A percentile compares a stretch with the other conserved stretches of the same genome.
Evolutionary conservation across 2,113 vertebrate species (phyloP).

Genomic region (Oostethus manadensis): DNA sequence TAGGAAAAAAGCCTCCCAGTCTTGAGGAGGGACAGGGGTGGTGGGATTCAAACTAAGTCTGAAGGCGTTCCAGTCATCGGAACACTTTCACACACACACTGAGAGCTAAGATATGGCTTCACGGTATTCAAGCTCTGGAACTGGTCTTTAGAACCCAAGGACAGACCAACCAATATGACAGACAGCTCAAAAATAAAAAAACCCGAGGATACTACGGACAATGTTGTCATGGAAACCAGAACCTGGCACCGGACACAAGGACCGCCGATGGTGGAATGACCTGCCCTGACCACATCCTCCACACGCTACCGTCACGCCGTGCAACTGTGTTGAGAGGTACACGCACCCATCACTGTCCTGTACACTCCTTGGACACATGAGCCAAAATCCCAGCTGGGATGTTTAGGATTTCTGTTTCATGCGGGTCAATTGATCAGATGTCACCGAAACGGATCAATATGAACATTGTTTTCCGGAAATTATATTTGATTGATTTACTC

Average conservation of each 20-base stretch:
- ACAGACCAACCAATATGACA: conserved; percentile 23
- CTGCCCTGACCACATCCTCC: conserved; percentile 51
- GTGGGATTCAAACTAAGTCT: conserved; percentile 61
- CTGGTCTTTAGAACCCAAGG: conserved; percentile 16
- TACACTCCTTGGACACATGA: background rate
- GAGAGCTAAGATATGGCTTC: conserved; percentile 31
- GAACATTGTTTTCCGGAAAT: background rate
- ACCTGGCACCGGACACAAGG: conserved; percentile 56
- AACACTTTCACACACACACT: conserved; percentile 35
- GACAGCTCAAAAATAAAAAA: conserved; percentile 39
- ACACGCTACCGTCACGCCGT: conserved; percentile 26
- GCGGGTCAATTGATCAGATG: too few species aligned
- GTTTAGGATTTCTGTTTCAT: too few species aligned
- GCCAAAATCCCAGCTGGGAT: too few species aligned
- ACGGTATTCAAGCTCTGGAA: conserved; percentile 29
- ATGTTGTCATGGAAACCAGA: conserved; percentile 73
- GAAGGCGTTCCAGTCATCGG: conserved; percentile 51
- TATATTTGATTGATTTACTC: too few species aligned
- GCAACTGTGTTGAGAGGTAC: conserved; percentile 54
- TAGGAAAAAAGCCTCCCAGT: conserved; percentile 74
- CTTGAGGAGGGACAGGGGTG: conserved; percentile 68
- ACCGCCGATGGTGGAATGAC: conserved; percentile 56
- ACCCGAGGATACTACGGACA: conserved; percentile 61
- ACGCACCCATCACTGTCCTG: background rate
- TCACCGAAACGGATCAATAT: too few species aligned